These are phyloP conservation scores for Adineta ricciae DNA, from an alignment of 2,888 invertebrate species.

Conservation along the genomic window DNA sequence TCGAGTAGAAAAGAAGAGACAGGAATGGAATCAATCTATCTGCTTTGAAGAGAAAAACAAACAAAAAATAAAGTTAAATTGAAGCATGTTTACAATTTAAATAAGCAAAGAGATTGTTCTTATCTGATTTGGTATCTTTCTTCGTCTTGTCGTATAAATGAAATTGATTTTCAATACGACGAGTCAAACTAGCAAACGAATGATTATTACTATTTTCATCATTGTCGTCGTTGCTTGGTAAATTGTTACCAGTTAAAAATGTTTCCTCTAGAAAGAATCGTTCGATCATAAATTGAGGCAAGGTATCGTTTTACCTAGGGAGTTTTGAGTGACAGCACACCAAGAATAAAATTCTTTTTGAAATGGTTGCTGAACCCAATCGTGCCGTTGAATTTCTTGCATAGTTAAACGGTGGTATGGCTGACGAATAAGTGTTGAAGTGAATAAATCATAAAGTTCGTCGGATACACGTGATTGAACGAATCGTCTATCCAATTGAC, in stretches of 20 bases:
- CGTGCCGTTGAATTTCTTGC: background rate
- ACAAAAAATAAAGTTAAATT: background rate
- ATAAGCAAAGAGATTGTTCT: background rate
- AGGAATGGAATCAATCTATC: background rate
- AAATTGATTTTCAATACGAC: conserved; percentile 20
- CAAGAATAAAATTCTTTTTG: background rate
- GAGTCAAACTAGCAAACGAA: conserved; percentile 21
- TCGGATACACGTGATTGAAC: background rate
- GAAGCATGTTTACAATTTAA: conserved; percentile 9
- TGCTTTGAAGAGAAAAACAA: background rate
- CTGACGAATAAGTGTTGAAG: background rate
- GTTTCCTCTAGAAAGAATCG: background rate
- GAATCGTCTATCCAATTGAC: background rate
- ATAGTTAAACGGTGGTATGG: conserved; percentile 6
- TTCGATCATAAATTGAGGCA: no score
- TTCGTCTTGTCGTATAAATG: conserved; percentile 1
- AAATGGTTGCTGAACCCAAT: conserved; percentile 5
- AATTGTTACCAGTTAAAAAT: background rate
- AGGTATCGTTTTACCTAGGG: background rate
- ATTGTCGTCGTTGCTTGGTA: background rate
- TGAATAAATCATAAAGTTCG: background rate
- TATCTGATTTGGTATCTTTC: background rate
- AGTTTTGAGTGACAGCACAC: background rate
- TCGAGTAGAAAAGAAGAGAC: background rate
- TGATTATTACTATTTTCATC: background rate